Evolutionary conservation across 2,888 invertebrate genomes (phyloP), one percentile per base, ranked within the genome.

Genomic region (Tetramorium bicarinatum): DNA sequence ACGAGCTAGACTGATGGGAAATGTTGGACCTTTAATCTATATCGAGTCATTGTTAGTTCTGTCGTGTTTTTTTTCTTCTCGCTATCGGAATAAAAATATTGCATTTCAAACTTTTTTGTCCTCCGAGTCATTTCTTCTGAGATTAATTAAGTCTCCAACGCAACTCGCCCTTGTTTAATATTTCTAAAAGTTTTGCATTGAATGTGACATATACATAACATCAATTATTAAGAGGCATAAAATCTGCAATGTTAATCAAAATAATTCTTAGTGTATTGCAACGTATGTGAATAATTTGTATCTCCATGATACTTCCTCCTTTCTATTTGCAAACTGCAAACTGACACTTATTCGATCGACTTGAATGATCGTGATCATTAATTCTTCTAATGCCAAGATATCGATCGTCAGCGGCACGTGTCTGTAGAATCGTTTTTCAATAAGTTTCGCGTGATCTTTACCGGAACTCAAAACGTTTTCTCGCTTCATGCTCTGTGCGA

Each of bases 401-500:
- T 25, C 25, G 8, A 69, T 56, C 34, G 49, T 29, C 41, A 67
- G 56, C 11, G 47, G 38, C 71, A 64, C 77, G 44, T 56, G 69
- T 44, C 21, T 11, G 64, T 18, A 25, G 34, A 66, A 44, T 54
- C 54, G 29, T 44, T 77, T 77, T 44, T 56, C 21, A 25, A 34
- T 34, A 44, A 77, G 54, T 44, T 67, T 67, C 11, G 29, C 44
- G n/a, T 56, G 21, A n/a, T 21, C 54, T 44, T 56, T 47, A 21
- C 74, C 71, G 47, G 69, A 56, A 54, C 41, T 44, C 9, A 9
- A 38, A 21, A 47, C 47, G 66, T 59, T 83, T 82, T 52, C 52
- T 29, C 72, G 29, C 7, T 21, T 47, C 8, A 25, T 69, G 75
- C 83, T 84, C 49, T 71, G 61, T 54, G 15, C 56, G 75, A 67